Evolutionary conservation across 2,113 vertebrate genomes (phyloP).

Genomic region (Hemicordylus capensis): DNA sequence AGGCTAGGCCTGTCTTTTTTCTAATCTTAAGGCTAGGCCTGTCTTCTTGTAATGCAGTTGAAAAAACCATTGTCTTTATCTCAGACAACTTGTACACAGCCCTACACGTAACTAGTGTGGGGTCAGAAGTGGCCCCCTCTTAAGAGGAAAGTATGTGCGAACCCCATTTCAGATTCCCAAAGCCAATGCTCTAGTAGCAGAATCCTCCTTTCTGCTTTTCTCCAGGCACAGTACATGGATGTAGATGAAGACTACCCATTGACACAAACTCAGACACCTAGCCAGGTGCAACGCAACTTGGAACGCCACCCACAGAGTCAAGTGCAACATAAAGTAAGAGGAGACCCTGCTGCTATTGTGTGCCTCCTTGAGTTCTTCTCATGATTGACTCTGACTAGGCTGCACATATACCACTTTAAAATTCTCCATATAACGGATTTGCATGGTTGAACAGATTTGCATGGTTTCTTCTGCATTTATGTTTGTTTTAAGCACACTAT

Average conservation of each 20-base stretch:
- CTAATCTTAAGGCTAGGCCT: too few species aligned
- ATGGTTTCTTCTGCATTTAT: too few species aligned
- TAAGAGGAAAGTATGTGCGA: not conserved
- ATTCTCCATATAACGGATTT: not conserved
- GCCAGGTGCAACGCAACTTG: slow-evolving; percentile 74
- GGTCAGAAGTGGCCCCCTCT: not conserved
- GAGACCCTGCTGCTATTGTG: accelerated
- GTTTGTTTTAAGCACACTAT: too few species aligned
- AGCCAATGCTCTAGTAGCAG: accelerated
- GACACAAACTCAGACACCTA: slow-evolving; percentile 62
- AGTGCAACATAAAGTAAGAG: slow-evolving; percentile 78
- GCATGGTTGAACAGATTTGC: not conserved
- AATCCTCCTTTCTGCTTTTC: accelerated
- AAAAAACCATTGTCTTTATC: too few species aligned
- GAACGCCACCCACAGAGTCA: slow-evolving; percentile 65
- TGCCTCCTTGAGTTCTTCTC: not conserved
- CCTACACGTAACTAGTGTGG: not conserved
- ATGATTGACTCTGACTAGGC: not conserved
- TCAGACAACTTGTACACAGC: accelerated
- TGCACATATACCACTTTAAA: not conserved
- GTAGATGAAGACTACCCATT: slow-evolving; percentile 65
- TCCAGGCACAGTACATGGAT: slow-evolving; percentile 1
- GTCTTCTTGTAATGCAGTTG: too few species aligned
- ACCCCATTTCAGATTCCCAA: not conserved
- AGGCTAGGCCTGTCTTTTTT: too few species aligned